A percentile compares a stretch with the other conserved stretches of the same genome.
phyloP scores from a whole-genome alignment of 2,888 invertebrate genomes.

The Nomada fucata region DNA sequence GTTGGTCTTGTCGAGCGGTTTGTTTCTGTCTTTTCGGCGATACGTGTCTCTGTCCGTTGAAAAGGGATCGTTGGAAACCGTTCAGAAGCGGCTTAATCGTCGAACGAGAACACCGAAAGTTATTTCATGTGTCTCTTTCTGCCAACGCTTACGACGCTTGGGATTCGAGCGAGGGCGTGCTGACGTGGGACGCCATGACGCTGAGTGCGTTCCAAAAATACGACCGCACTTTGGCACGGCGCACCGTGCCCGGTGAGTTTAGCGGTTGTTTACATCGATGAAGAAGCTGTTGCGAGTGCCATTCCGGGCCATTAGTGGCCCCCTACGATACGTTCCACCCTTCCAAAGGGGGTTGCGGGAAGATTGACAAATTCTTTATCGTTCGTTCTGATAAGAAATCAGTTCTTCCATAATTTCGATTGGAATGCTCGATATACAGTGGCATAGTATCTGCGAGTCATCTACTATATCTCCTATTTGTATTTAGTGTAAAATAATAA shows the following conservation, averaged over 20 bases:
- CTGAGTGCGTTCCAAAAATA: conserved; percentile 81
- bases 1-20: too few species aligned
- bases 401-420: too few species aligned
- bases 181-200: conserved; percentile 77
- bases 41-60: neutral
- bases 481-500: too few species aligned
- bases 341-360: conserved; percentile 27
- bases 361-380: neutral
- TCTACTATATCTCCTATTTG: too few species aligned
- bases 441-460: too few species aligned
- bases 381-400: neutral
- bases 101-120: conserved; percentile 16
- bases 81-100: conserved; percentile 11
- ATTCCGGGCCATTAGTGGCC: conserved; percentile 76
- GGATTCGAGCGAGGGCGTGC: conserved; percentile 73
- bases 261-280: conserved; percentile 82
- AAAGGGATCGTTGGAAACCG: neutral
- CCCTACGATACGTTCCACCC: conserved; percentile 59
- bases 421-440: too few species aligned
- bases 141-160: conserved; percentile 50
- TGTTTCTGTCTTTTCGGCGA: too few species aligned
- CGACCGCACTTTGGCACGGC: conserved; percentile 78
- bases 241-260: conserved; percentile 70
- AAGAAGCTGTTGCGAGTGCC: conserved; percentile 76
- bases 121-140: conserved; percentile 63